Evolutionary conservation across 2,797 vertebrate species (phyloP), one percentile per base, ranked within the genome.

Genomic region (Cryptoblepharus egeriae): DNA sequence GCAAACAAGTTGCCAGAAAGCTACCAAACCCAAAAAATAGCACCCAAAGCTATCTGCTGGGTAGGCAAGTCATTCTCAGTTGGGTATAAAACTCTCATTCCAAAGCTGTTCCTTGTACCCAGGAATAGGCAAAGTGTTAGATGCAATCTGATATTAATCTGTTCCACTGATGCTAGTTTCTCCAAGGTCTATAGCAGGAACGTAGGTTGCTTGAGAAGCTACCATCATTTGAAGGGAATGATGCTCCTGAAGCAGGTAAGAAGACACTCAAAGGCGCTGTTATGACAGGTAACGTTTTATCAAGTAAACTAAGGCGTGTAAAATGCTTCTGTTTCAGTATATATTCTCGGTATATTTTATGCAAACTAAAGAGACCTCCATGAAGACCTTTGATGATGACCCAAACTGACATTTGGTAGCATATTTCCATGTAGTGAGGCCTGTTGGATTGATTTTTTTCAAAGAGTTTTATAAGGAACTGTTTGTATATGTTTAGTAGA

Each of bases 221-320:
- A 58, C 63, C 6, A 11, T 79, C 78, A 37, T 90, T 57, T 84
- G 80, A 79, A 68, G 45, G 57, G 52, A 45, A 78, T 0, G 3
- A 6, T 77, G 61, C 65, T 77, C 82, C 80, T 89, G 73, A 78
- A 89, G 75, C 87, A 92, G 92, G 91, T 92, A 93, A 91, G 80
- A 7, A 72, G 32, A 75, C 52, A 20, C 18, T 83, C 80, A 58
- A 1, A 1, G 15, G 1, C 2, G 70, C 22, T 85, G 15, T 60
- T 67, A 1, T 1, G 55, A 77, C 15, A 30, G 45, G 57, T 2
- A 15, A 39, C 71, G 20, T 57, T 65, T 12, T 32, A 64, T 73
- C 28, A 18, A 35, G 15, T 49, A 28, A 3, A 45, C 57, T 67
- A 39, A 3, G 8, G 5, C 28, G 15, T 15, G 3, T 52, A 70